Conservation (phyloP, 2,113 vertebrate species). For the Indicator indicator region DNA sequence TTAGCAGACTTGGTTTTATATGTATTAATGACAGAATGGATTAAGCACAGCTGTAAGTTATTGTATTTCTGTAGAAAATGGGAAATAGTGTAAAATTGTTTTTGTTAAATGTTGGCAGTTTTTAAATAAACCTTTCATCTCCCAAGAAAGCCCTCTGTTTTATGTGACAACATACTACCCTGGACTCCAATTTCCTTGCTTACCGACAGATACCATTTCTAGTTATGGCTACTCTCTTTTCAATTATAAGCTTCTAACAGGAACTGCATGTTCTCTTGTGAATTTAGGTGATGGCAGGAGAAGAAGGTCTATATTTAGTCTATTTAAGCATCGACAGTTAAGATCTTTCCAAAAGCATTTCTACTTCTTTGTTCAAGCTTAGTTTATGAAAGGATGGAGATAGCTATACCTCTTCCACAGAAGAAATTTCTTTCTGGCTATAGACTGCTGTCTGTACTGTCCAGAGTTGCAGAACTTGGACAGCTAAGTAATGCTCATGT, state of each 20-base stretch:
- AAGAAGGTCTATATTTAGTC: not conserved
- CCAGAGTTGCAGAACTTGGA: not conserved
- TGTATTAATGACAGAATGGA: conserved; percentile 64
- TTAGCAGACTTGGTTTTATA: conserved; percentile 67
- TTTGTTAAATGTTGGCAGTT: conserved; percentile 76
- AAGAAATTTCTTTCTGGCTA: not conserved
- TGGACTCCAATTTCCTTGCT: not conserved
- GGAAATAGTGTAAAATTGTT: conserved; percentile 68
- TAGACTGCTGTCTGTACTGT: not conserved
- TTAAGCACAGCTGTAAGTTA: conserved; percentile 74
- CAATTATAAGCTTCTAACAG: not conserved
- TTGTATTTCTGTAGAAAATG: conserved; percentile 74
- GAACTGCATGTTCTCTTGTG: not conserved
- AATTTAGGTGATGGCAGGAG: not conserved
- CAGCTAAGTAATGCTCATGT: not conserved
- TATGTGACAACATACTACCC: not conserved
- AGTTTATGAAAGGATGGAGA: not conserved
- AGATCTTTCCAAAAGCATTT: not conserved
- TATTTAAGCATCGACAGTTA: not conserved
- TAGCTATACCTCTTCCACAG: not conserved
- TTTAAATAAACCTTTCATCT: conserved; percentile 80
- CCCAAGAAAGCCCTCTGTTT: conserved; percentile 30
- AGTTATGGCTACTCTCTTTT: not conserved
- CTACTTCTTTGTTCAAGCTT: not conserved
- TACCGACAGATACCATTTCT: not conserved